Evolutionary conservation across 2,888 invertebrate species (phyloP).

Genomic region (Noctua janthina): DNA sequence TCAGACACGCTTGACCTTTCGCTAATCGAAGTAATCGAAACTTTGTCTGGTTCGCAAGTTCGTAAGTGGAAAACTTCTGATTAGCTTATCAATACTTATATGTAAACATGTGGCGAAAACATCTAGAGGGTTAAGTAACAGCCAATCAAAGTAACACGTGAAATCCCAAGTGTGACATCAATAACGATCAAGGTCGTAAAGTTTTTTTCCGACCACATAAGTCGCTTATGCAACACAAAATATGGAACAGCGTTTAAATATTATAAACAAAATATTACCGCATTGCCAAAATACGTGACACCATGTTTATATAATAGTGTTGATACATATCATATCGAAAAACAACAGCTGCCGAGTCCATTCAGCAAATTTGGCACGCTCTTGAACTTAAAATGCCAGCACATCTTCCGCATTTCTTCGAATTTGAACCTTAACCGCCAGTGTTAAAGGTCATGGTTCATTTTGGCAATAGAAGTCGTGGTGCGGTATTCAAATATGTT

Average conservation of each 20-base stretch:
- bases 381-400: slow-evolving; percentile 60
- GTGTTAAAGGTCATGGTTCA: slow-evolving; percentile 57
- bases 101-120: slow-evolving; percentile 13
- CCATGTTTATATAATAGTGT: slow-evolving; percentile 50
- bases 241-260: slow-evolving; percentile 14
- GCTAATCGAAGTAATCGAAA: slow-evolving; percentile 49
- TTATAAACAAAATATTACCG: slow-evolving; percentile 29
- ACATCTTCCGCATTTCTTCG: slow-evolving; percentile 35
- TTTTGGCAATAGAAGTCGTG: slow-evolving; percentile 46
- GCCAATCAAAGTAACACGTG: neutral
- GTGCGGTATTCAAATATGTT: slow-evolving; percentile 68
- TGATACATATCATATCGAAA: slow-evolving; percentile 52
- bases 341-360: slow-evolving; percentile 69
- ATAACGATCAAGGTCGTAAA: neutral
- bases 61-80: slow-evolving; percentile 52
- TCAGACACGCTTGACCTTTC: slow-evolving; percentile 48
- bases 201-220: neutral
- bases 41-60: slow-evolving; percentile 26
- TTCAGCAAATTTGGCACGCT: slow-evolving; percentile 73
- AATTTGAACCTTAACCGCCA: slow-evolving; percentile 66
- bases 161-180: neutral
- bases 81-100: slow-evolving; percentile 39
- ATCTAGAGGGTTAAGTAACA: slow-evolving; percentile 10
- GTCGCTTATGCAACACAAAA: neutral
- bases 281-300: slow-evolving; percentile 44